Conservation (phyloP, 2,113 vertebrate species). For the Bos taurus region DNA sequence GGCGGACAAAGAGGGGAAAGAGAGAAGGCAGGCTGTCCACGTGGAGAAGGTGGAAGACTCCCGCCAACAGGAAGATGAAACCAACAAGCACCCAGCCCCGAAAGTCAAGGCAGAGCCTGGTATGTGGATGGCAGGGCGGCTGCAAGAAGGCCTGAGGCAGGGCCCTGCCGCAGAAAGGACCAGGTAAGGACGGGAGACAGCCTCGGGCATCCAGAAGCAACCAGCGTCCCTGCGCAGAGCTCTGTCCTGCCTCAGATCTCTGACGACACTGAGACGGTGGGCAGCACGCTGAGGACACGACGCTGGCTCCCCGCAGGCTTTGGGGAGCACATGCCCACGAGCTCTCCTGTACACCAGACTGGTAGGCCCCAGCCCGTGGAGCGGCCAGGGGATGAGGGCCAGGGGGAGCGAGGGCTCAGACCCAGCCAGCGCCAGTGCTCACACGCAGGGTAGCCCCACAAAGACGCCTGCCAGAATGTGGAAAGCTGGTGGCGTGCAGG, state of each 20-base stretch:
- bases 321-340: fast-evolving
- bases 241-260: neutral
- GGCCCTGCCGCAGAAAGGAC: neutral
- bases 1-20: neutral
- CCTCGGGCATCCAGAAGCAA: neutral
- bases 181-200: too few relatives aligned
- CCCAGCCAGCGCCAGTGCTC: neutral
- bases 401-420: neutral
- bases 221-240: neutral
- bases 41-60: neutral
- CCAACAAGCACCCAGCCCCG: neutral
- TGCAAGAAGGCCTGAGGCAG: fast-evolving
- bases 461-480: too few relatives aligned
- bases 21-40: neutral
- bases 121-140: neutral
- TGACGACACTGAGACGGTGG: fast-evolving
- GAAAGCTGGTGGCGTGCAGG: neutral
- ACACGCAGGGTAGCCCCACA: neutral
- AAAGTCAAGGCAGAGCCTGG: neutral
- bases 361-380: fast-evolving
- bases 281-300: neutral
- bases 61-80: neutral
- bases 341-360: neutral
- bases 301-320: neutral
- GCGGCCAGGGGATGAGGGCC: neutral